phyloP scores from a whole-genome alignment of 2,797 vertebrate genomes.

The Falco cherrug region DNA sequence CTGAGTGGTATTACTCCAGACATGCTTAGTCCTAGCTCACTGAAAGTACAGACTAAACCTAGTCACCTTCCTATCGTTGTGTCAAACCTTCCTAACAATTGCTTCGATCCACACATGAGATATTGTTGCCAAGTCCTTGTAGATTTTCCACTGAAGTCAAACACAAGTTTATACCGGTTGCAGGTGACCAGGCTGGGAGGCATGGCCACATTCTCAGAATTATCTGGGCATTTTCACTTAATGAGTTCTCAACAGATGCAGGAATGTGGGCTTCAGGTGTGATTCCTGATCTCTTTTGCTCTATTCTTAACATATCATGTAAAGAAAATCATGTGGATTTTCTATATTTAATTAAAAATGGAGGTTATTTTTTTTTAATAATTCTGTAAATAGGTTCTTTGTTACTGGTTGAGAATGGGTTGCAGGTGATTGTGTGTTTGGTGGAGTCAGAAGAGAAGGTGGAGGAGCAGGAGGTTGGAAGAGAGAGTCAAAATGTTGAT shows the following conservation, averaged over 20 bases:
- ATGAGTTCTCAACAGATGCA: neutral
- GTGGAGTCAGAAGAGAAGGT: neutral
- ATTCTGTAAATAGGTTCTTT: neutral
- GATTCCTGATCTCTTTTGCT: neutral
- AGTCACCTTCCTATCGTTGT: rapidly evolving
- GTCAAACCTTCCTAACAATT: neutral
- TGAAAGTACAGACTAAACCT: neutral
- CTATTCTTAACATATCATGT: neutral
- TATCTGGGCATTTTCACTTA: neutral
- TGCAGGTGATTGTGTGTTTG: neutral
- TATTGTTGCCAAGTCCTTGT: rapidly evolving
- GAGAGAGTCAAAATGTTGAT: neutral
- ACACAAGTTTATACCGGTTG: neutral
- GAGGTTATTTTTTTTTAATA: too few species aligned
- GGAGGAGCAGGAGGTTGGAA: neutral
- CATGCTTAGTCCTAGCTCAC: rapidly evolving
- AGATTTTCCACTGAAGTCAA: neutral
- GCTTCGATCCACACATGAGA: rapidly evolving
- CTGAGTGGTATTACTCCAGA: neutral
- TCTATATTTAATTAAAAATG: neutral
- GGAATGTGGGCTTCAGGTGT: neutral
- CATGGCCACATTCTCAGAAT: neutral
- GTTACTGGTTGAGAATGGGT: neutral
- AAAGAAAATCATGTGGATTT: neutral
- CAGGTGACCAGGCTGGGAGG: neutral